These are phyloP conservation scores for Anableps anableps DNA, from an alignment of 2,797 vertebrate species.

Conservation along the genomic window DNA sequence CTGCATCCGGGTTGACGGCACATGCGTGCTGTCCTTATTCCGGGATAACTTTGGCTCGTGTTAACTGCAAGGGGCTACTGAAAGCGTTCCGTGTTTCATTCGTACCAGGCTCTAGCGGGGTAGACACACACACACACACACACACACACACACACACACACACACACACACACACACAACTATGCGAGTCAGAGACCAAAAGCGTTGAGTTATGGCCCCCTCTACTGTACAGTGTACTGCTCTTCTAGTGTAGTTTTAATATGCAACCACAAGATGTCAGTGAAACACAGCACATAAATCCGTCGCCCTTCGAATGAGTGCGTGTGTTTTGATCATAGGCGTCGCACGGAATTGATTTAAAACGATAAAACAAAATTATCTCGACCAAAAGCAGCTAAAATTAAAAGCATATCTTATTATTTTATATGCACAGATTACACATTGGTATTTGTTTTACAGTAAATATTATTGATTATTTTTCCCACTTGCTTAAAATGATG, in stretches of 20 bases:
- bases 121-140: slow-evolving; percentile 1
- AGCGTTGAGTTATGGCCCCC: slow-evolving; percentile 56
- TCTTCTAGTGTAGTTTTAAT: slow-evolving; percentile 5
- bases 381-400: not conserved
- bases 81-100: slow-evolving; percentile 57
- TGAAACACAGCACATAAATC: slow-evolving; percentile 16
- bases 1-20: slow-evolving; percentile 92
- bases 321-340: slow-evolving; percentile 17
- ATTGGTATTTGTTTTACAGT: not conserved
- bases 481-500: accelerated
- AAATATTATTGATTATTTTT: not conserved
- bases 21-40: slow-evolving; percentile 91
- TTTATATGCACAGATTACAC: not conserved
- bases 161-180: slow-evolving; percentile 8
- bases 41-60: slow-evolving; percentile 91
- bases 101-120: slow-evolving; percentile 50
- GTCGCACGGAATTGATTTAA: slow-evolving; percentile 12
- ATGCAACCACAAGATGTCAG: slow-evolving; percentile 65
- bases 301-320: accelerated
- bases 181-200: slow-evolving; percentile 35
- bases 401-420: not conserved
- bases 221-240: slow-evolving; percentile 43
- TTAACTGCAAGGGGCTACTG: slow-evolving; percentile 70
- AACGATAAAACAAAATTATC: not conserved
- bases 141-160: no score